These are phyloP conservation scores for Sebastolobus alascanus DNA, from an alignment of 2,797 vertebrate species.

Conservation along the genomic window DNA sequence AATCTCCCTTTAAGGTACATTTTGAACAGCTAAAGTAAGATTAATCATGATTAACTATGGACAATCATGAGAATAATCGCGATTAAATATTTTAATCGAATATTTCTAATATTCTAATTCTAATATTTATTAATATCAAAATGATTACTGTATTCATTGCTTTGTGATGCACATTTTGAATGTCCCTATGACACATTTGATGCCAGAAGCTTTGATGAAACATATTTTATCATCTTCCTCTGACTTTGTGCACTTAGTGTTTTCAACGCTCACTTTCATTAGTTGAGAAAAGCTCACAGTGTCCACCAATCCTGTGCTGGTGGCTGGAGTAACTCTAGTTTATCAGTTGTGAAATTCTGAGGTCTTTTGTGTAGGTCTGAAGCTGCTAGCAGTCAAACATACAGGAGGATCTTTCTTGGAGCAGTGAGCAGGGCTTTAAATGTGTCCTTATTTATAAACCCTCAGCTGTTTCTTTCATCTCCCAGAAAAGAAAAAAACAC, in stretches of 20 bases:
- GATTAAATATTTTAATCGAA: too few relatives aligned
- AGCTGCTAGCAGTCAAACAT: slow-evolving; percentile 73
- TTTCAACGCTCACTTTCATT: slow-evolving; percentile 4
- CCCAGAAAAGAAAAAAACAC: slow-evolving; percentile 73
- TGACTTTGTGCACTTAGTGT: background rate
- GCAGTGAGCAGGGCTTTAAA: slow-evolving; percentile 81
- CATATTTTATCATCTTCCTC: background rate
- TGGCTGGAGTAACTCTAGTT: slow-evolving; percentile 48
- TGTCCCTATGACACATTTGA: background rate
- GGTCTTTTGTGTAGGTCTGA: slow-evolving; percentile 68
- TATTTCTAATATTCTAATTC: too few relatives aligned
- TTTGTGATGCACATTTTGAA: background rate
- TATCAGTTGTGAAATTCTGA: slow-evolving; percentile 70
- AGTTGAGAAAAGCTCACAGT: background rate
- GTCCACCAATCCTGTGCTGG: background rate
- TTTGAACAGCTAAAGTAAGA: too few relatives aligned
- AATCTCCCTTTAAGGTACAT: too few relatives aligned
- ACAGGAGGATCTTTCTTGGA: slow-evolving; percentile 81
- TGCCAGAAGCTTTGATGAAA: background rate
- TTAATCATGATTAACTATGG: too few relatives aligned
- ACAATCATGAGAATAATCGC: too few relatives aligned
- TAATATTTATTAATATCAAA: background rate
- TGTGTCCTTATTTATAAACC: slow-evolving; percentile 87
- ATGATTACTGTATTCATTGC: too few relatives aligned
- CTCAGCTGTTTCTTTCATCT: slow-evolving; percentile 89